Evolutionary conservation across 35 echinoderm and acorn worm species (phyloP), one percentile per base, ranked within the genome.

Genomic region (Amphiura filiformis): DNA sequence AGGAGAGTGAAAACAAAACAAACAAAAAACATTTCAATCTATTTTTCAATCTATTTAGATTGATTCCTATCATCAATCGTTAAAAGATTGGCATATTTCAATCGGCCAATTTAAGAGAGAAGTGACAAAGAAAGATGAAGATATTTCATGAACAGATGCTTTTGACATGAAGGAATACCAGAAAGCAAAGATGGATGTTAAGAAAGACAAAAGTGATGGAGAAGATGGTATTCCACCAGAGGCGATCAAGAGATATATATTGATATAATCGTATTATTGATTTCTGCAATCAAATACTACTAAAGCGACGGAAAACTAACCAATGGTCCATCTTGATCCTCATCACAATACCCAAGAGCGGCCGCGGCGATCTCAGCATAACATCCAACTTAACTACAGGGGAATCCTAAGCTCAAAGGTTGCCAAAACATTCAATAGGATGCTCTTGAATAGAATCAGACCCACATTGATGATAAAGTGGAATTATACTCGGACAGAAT

Each of bases 401-500:
- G 83, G 44, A 36, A 65, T 85, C 35, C 83, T 85, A 18, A 85
- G 36, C 52, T 85, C 83, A 9, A 26, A 65, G 13, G 83, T 85
- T 0, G 83, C 83, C 30, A 85, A 85, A 36, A 85, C 83, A 83
- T 83, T 56, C 81, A 83, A 49, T 39, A 41, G 81, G 32, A 83
- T 83, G 83, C 26, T 85, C 3, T 31, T 85, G 4, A 85, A 85
- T 52, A 56, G 83, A 35, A n/a, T 85, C 7, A 85, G 83, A 85
- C 83, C 83, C 20, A 32, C 64, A n/a, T 44, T 85, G 20, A 13
- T 65, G 12, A n/a, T 5, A 80, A 39, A 80, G 17, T n/a, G n/a
- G n/a, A n/a, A n/a, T n/a, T n/a, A n/a, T n/a, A 3, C 4, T 35
- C 7, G 61, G 28, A 5, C 61, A 70, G 26, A 70, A 13, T 23